Percentiles rank a stretch among this genome's conserved stretches.
Conservation (phyloP, 2,797 vertebrate genomes). For the Lutjanus argentimaculatus region DNA sequence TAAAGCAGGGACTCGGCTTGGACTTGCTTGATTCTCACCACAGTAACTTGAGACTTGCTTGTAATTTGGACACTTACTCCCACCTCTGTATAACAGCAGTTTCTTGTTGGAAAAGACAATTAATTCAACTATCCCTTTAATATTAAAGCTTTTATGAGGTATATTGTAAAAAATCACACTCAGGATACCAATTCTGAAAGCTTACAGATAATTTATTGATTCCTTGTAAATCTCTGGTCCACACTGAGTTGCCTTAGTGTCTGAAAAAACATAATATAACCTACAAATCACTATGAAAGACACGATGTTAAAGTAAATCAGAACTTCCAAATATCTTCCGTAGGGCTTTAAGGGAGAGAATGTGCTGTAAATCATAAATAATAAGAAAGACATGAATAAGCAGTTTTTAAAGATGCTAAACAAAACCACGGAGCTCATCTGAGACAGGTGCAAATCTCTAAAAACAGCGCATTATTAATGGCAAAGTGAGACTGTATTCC, state of each 20-base stretch:
- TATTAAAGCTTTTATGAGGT: no score
- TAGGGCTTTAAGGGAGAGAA: neutral
- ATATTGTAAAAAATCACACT: neutral
- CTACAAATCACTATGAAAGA: neutral
- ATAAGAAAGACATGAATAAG: neutral
- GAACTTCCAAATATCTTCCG: slow-evolving; percentile 23
- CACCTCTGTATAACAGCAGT: no score
- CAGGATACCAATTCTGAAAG: neutral
- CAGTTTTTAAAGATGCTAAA: slow-evolving; percentile 31
- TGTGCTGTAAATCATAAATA: slow-evolving; percentile 8
- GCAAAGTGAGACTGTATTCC: slow-evolving; percentile 18
- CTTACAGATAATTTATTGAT: slow-evolving; percentile 14
- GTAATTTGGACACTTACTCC: no score
- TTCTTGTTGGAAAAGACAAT: no score
- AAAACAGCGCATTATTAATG: slow-evolving; percentile 65
- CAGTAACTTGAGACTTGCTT: no score
- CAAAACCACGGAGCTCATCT: slow-evolving; percentile 24
- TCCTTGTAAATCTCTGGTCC: slow-evolving; percentile 2
- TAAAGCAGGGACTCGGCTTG: no score
- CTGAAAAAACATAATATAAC: slow-evolving; percentile 19
- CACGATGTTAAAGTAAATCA: slow-evolving; percentile 7
- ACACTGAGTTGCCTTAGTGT: neutral
- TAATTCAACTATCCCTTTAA: no score
- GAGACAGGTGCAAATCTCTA: slow-evolving; percentile 35
- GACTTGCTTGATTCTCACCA: no score